Evolutionary conservation across 2,113 vertebrate genomes (phyloP), one percentile per base, ranked within the genome.

Genomic region (Psilopogon haemacephalus): DNA sequence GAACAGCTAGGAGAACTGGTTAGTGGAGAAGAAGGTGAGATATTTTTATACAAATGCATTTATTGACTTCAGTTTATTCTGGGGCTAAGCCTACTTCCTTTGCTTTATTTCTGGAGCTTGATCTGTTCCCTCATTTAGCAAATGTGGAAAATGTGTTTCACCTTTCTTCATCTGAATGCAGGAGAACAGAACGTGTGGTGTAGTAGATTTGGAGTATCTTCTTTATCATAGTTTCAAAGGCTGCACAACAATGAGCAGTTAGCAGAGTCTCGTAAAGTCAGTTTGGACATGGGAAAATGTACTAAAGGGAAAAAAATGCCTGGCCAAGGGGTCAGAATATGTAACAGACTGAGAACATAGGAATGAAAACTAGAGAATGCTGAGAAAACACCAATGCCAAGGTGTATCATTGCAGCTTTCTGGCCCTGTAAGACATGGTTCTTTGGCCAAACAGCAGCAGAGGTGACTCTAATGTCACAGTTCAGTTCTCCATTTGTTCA

Each of bases 21-120:
- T 95, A 99, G 99, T 86, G 99, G 98, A 84, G 98, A 99, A 63
- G 99, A 99, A 99, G 98, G 99, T 99, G 89, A 98, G 97, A 69
- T 38, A 37, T 21, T 74, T 24, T 85, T 59, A 40, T 59, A 37
- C 7, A 54, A 46, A 48, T 28, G 5, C 32, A 44, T 84, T 76
- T 84, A 32, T 52, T 87, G 8, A 52, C 19, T 78, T 78, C 40
- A n/a, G 4, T 82, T 82, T 72, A 60, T 88, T 65, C 60, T 35
- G n/a, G 65, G 13, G 8, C 23, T 78, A 37, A 24, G 5, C 19
- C 11, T 60, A 15, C 40, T 67, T 82, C 20, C 37, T 76, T 84
- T 84, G 27, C 37, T 85, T 74, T 56, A 54, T 88, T 79, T 69
- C 67, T 84, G n/a, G 64, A 79, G 28, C 72, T 64, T 80, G 27